phyloP scores from a whole-genome alignment of 2,888 invertebrate genomes.

The Philereme transversata region DNA sequence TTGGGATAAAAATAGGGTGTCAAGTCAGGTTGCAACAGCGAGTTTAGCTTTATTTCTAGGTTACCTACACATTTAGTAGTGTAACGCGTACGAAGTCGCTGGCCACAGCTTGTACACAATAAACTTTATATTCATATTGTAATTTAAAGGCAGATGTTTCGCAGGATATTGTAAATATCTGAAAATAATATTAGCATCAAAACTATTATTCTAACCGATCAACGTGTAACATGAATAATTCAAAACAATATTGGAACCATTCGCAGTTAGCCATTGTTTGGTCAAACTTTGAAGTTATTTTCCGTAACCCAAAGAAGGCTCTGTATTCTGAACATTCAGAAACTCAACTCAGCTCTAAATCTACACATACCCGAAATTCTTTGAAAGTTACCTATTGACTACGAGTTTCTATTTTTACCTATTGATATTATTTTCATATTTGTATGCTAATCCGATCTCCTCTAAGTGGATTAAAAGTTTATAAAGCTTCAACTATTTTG shows the following conservation, averaged over 20 bases:
- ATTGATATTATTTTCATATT: slow-evolving; percentile 1
- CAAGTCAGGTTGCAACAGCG: too few species aligned
- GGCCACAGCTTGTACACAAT: slow-evolving; percentile 10
- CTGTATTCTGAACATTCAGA: background rate
- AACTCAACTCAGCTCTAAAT: too few species aligned
- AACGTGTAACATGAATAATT: slow-evolving; percentile 55
- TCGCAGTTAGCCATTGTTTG: slow-evolving; percentile 1
- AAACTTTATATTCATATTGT: slow-evolving; percentile 23
- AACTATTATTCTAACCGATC: slow-evolving; percentile 36
- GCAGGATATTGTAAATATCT: slow-evolving; percentile 31
- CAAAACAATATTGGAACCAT: slow-evolving; percentile 48
- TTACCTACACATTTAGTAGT: too few species aligned
- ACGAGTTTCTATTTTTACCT: too few species aligned
- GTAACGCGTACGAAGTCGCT: too few species aligned
- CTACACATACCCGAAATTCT: slow-evolving; percentile 7
- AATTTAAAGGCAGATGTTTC: slow-evolving; percentile 37
- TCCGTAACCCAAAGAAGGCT: too few species aligned
- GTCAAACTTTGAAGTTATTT: background rate
- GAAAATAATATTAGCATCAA: slow-evolving; percentile 27
- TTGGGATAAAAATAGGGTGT: too few species aligned
- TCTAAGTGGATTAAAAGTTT: slow-evolving; percentile 22
- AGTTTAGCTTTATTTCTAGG: too few species aligned
- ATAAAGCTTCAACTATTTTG: slow-evolving; percentile 15
- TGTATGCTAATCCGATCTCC: slow-evolving; percentile 23
- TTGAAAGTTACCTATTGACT: background rate